Percentiles rank a stretch among this genome's conserved stretches.
These are phyloP conservation scores for Chymomyza procnemis DNA, from an alignment of 2,888 invertebrate species.

Conservation along the genomic window DNA sequence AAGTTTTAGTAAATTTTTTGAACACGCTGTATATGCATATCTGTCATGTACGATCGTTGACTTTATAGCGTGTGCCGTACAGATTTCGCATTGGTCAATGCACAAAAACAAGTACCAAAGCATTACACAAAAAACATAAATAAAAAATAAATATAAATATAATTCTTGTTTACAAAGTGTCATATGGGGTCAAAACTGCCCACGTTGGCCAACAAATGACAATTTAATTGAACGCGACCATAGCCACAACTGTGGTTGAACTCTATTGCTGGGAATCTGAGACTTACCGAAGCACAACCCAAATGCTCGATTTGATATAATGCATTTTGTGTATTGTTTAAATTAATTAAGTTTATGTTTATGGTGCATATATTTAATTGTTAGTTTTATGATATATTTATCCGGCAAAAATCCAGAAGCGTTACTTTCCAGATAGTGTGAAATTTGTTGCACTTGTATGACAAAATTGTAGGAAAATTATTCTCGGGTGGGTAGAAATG, in stretches of 20 bases:
- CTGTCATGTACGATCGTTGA: constrained; percentile 32
- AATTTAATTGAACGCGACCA: neutral
- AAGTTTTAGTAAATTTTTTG: neutral
- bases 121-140: constrained; percentile 8
- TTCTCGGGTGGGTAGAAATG: no score
- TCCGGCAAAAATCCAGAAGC: neutral
- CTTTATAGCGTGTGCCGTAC: constrained; percentile 36
- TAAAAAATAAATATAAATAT: neutral
- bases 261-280: neutral
- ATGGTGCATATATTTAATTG: no score
- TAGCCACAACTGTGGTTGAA: neutral
- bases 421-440: no score
- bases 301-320: neutral
- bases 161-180: neutral
- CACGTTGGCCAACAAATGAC: neutral
- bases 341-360: neutral
- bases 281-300: neutral
- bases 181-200: neutral
- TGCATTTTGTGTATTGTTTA: neutral
- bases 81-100: constrained; percentile 58
- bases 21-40: constrained; percentile 24
- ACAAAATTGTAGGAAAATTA: no score
- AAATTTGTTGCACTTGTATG: no score
- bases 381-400: neutral
- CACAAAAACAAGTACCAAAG: constrained; percentile 10